A percentile compares a stretch with the other conserved stretches of the same genome.
phyloP scores from a whole-genome alignment of 2,888 invertebrate species.

The Zelleria hepariella region DNA sequence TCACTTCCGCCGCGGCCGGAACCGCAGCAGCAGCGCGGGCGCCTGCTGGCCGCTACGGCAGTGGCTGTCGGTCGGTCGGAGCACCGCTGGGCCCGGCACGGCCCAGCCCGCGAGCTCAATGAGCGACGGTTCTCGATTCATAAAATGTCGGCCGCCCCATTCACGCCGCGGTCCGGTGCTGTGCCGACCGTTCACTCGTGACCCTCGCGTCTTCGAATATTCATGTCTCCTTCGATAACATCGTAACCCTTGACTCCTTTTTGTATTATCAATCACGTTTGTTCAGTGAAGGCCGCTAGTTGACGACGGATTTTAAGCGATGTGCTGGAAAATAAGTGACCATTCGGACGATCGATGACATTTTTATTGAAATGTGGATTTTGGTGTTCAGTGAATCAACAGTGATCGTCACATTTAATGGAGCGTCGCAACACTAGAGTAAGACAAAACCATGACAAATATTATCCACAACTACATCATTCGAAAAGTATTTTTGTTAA shows the following conservation, averaged over 20 bases:
- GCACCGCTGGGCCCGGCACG: neutral
- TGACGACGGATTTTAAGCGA: slow-evolving; percentile 53
- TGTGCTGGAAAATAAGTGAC: slow-evolving; percentile 62
- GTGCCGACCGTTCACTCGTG: slow-evolving; percentile 66
- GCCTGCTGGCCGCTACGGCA: slow-evolving; percentile 19
- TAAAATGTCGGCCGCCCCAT: slow-evolving; percentile 70
- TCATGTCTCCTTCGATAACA: slow-evolving; percentile 70
- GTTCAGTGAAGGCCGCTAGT: slow-evolving; percentile 56
- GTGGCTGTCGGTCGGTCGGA: slow-evolving; percentile 27
- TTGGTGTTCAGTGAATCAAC: slow-evolving; percentile 55
- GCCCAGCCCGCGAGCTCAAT: slow-evolving; percentile 43
- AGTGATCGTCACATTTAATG: slow-evolving; percentile 51
- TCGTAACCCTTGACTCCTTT: slow-evolving; percentile 69
- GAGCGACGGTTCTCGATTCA: slow-evolving; percentile 67
- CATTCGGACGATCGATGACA: slow-evolving; percentile 38
- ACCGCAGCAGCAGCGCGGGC: slow-evolving; percentile 33
- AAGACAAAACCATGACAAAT: slow-evolving; percentile 27
- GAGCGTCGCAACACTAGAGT: slow-evolving; percentile 57
- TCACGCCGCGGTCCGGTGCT: slow-evolving; percentile 64
- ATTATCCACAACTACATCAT: neutral
- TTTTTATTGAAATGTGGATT: slow-evolving; percentile 38
- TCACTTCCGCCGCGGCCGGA: slow-evolving; percentile 65
- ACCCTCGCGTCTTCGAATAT: slow-evolving; percentile 71
- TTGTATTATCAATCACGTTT: slow-evolving; percentile 66
- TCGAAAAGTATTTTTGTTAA: neutral